Percentiles rank a stretch among this genome's conserved stretches.
phyloP scores from a whole-genome alignment of 2,888 invertebrate genomes.

The Lymantria monacha region DNA sequence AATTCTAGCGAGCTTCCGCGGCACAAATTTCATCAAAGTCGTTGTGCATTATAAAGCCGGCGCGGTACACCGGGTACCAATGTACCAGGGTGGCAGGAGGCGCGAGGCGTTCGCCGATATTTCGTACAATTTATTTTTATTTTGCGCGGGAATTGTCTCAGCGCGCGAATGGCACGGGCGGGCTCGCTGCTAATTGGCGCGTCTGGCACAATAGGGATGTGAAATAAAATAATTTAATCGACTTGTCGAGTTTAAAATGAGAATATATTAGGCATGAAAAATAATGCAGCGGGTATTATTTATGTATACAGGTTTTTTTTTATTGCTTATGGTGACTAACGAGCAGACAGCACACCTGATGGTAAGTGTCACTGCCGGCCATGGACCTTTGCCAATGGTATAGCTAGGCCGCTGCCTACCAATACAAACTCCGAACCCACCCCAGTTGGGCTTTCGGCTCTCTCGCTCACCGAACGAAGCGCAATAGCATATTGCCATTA shows the following conservation, averaged over 20 bases:
- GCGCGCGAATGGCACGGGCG: constrained; percentile 36
- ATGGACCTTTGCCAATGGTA: too few relatives aligned
- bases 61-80: constrained; percentile 14
- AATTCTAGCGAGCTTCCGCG: constrained; percentile 1
- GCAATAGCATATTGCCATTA: too few relatives aligned
- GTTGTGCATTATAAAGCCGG: constrained; percentile 18
- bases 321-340: too few relatives aligned
- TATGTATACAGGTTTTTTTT: too few relatives aligned
- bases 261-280: too few relatives aligned
- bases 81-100: constrained; percentile 19
- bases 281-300: too few relatives aligned
- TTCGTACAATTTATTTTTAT: constrained; percentile 56
- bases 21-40: constrained; percentile 16
- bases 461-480: too few relatives aligned
- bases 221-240: neutral
- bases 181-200: constrained; percentile 44
- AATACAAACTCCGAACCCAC: too few relatives aligned
- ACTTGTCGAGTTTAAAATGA: neutral
- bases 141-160: constrained; percentile 43
- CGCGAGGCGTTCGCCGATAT: constrained; percentile 34
- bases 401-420: too few relatives aligned
- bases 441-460: too few relatives aligned
- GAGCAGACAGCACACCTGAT: too few relatives aligned
- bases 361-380: too few relatives aligned
- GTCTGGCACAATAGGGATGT: constrained; percentile 24